These are phyloP conservation scores for Omphaloscelis lunosa DNA, from an alignment of 2,888 invertebrate species.

Conservation along the genomic window DNA sequence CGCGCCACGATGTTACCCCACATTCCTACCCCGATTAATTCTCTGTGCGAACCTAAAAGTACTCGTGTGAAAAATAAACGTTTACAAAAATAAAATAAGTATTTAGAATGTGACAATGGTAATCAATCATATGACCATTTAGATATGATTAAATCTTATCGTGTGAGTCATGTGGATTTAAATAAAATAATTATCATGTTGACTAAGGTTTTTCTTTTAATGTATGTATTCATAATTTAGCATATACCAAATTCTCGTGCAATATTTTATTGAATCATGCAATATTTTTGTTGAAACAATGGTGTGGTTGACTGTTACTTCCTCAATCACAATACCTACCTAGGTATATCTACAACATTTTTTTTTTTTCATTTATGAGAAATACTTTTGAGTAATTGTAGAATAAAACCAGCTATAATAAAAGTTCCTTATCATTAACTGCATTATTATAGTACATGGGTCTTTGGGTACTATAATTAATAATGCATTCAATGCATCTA, in stretches of 20 bases:
- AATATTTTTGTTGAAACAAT: not conserved
- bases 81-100: not conserved
- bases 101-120: not conserved
- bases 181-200: constrained; percentile 12
- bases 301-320: not conserved
- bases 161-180: not conserved
- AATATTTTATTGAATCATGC: not conserved
- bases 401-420: not conserved
- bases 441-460: not conserved
- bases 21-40: constrained; percentile 21
- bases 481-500: too few species aligned
- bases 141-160: not conserved
- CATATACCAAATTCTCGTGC: not conserved
- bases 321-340: not conserved
- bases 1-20: constrained; percentile 41
- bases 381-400: too few species aligned
- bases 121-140: not conserved
- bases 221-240: not conserved
- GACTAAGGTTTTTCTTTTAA: not conserved
- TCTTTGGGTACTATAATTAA: too few species aligned
- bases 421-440: not conserved
- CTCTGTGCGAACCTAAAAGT: constrained; percentile 16
- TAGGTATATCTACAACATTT: not conserved
- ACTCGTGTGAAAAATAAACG: constrained; percentile 20
- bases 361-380: not conserved